Conservation (phyloP, 2,888 invertebrate species). For the Limenitis camilla region DNA sequence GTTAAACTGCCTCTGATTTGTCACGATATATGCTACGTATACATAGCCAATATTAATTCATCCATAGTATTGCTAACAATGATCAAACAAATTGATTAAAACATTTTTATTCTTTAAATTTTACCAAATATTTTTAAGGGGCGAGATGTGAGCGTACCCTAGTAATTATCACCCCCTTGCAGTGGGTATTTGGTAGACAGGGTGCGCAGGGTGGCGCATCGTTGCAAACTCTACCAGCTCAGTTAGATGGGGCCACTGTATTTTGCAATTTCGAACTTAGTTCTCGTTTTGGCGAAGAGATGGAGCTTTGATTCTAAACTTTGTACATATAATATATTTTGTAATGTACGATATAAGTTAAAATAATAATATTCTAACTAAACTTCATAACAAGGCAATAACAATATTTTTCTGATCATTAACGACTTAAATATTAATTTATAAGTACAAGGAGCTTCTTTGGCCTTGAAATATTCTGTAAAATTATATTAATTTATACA, state of each 20-base stretch:
- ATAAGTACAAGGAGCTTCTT: too few relatives aligned
- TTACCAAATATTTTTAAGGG: neutral
- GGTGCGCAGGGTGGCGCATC: slow-evolving; percentile 43
- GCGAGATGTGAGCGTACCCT: slow-evolving; percentile 9
- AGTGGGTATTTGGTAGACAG: slow-evolving; percentile 39
- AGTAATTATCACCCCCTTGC: slow-evolving; percentile 35
- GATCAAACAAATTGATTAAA: neutral
- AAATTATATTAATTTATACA: too few relatives aligned
- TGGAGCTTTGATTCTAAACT: slow-evolving; percentile 36
- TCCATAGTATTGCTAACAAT: neutral
- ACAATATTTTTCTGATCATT: too few relatives aligned
- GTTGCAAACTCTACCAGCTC: slow-evolving; percentile 51
- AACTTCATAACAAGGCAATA: too few relatives aligned
- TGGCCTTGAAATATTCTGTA: too few relatives aligned
- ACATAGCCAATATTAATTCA: neutral
- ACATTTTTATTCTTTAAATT: neutral
- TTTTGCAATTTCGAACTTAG: slow-evolving; percentile 53
- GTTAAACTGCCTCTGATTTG: neutral
- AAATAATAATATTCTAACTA: too few relatives aligned
- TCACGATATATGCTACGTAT: too few relatives aligned
- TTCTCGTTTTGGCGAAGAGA: slow-evolving; percentile 59
- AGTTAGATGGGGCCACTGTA: slow-evolving; percentile 68
- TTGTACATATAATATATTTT: too few relatives aligned
- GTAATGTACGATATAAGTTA: too few relatives aligned
- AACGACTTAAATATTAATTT: too few relatives aligned